Base-by-base conservation (phyloP, 2,888 invertebrate species). In the Eupithecia pulchellata region DNA sequence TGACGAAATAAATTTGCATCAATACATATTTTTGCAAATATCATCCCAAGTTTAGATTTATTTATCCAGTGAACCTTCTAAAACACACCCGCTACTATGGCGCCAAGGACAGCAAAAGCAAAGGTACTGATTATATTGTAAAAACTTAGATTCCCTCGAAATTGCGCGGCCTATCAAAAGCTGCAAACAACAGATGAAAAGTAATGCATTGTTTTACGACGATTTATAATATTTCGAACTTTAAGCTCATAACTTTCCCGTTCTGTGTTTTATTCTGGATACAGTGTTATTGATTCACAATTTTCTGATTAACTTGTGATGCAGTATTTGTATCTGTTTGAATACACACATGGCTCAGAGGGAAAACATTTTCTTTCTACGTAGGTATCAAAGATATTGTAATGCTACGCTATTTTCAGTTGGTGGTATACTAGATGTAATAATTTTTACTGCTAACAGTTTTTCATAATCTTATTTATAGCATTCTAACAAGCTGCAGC, bases 61-160 rank as follows among this genome's bases (percentile, higher is more conserved):
- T 39, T 55, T 57, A 61, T 57, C 62, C 60, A 68, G 68, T 72
- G 75, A 74, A 63, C 68, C 30, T 61, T 75, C 29, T 67, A 76
- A 74, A 76, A 79, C 76, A 78, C 81, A 64, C 74, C 71, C 76
- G 75, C 78, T 76, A 87, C 69, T 81, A 93, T 93, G 93, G 92
- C 93, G 76, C 92, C 92, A 81, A 87, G 90, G 77, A 84, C 91
- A 80, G 88, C 85, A 60, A 93, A 91, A 81, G 78, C 87, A 67
- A 93, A 93, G 92, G 93, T 93, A 93, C 20, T 3, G 34, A 39
- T 60, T 39, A 0, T 36, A 17, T 20, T 65, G 64, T 72, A 55
- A 8, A 47, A 57, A 25, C 20, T 42, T 36, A 27, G 62, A 68
- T 67, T 66, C 42, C 36, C 11, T 32, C 30, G 11, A 63, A 66